Evolutionary conservation across 1,140 invertebrate species (phyloP).

Genomic region (Whitmania pigra): DNA sequence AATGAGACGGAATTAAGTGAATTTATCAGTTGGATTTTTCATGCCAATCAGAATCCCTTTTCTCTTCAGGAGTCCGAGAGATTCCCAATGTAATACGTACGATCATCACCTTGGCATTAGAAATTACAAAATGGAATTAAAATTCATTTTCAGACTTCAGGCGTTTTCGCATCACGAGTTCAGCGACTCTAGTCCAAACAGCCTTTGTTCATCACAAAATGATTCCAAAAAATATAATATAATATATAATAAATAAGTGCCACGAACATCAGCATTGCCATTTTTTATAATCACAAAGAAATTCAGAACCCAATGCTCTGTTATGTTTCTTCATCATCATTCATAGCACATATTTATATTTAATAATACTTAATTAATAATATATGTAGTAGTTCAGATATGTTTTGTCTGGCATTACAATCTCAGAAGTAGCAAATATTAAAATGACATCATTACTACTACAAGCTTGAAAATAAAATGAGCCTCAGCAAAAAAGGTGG

Average conservation of each 20-base stretch:
- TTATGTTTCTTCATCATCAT: slow-evolving; percentile 4
- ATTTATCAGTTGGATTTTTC: too few species aligned
- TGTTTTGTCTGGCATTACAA: too few species aligned
- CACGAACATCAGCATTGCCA: slow-evolving; percentile 2
- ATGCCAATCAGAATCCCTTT: too few species aligned
- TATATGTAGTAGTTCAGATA: background rate
- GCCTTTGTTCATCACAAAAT: slow-evolving; percentile 2
- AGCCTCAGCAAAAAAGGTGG: background rate
- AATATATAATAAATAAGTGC: background rate
- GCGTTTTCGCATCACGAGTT: slow-evolving; percentile 6
- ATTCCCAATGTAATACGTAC: too few species aligned
- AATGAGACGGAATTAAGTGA: too few species aligned
- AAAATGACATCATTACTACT: too few species aligned
- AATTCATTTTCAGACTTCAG: background rate
- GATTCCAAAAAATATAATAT: background rate
- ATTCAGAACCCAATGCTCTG: slow-evolving; percentile 13
- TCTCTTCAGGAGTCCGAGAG: too few species aligned
- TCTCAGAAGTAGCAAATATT: too few species aligned
- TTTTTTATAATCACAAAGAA: background rate
- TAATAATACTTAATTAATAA: background rate
- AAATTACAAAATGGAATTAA: too few species aligned
- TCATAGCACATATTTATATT: background rate
- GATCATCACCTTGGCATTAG: too few species aligned
- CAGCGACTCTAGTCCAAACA: slow-evolving; percentile 13
- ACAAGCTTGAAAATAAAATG: background rate